A percentile compares a stretch with the other conserved stretches of the same genome.
phyloP scores from a whole-genome alignment of 37 sponge, comb jelly and placozoan species.

The Hormiphora californensis region DNA sequence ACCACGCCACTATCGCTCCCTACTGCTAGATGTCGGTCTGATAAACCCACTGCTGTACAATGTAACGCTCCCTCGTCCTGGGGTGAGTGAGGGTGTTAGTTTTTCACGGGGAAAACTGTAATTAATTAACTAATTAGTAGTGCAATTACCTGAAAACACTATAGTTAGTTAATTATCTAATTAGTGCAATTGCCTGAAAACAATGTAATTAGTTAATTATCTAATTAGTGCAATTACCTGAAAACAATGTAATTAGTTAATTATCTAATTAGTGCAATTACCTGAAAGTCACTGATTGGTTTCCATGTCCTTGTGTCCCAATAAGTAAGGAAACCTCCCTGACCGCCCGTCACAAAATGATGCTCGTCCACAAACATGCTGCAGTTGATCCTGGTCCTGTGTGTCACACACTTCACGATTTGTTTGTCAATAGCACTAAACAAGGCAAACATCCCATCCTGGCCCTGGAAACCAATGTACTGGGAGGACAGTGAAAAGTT shows the following conservation, averaged over 20 bases:
- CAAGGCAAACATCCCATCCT: conserved; percentile 25
- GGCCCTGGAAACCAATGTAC: conserved; percentile 29
- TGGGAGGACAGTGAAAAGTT: neutral
- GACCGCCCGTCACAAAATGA: neutral
- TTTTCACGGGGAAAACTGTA: too few relatives aligned
- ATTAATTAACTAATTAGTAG: too few relatives aligned
- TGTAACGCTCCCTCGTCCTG: conserved; percentile 48
- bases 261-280: too few relatives aligned
- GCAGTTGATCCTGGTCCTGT: conserved; percentile 30
- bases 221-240: too few relatives aligned
- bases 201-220: too few relatives aligned
- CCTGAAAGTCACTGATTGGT: conserved; percentile 32
- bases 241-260: too few relatives aligned
- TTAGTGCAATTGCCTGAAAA: too few relatives aligned
- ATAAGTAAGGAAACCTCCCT: conserved; percentile 20
- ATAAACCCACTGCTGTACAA: neutral
- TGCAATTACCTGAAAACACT: too few relatives aligned
- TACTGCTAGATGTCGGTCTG: neutral
- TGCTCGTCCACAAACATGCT: neutral
- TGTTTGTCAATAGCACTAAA: conserved; percentile 52
- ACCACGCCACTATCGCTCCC: conserved; percentile 51
- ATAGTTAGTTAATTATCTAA: too few relatives aligned
- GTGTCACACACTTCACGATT: conserved; percentile 22
- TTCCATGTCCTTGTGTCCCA: conserved; percentile 51
- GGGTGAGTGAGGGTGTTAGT: too few relatives aligned